phyloP scores from a whole-genome alignment of 1,140 invertebrate genomes.

The Zaprionus tsacasi region DNA sequence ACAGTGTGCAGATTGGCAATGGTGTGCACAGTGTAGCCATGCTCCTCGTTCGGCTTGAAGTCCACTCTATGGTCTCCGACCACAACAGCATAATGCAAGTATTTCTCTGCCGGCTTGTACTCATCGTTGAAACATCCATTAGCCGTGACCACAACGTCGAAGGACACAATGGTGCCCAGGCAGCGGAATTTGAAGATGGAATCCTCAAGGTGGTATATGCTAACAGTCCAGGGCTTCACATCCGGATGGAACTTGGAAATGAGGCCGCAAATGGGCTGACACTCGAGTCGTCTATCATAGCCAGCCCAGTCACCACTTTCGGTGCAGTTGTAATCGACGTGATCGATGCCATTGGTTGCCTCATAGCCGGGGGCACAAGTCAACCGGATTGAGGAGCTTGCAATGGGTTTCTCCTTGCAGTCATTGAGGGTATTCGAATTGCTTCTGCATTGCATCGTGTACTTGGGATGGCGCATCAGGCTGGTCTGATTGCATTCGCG shows the following conservation, averaged over 20 bases:
- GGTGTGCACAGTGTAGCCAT: slow-evolving; percentile 10
- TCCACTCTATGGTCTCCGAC: neutral
- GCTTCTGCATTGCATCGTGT: slow-evolving; percentile 1
- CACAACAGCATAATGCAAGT: neutral
- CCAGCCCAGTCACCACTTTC: slow-evolving; percentile 7
- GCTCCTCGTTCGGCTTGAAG: neutral
- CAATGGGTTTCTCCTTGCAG: slow-evolving; percentile 15
- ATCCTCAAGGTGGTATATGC: slow-evolving; percentile 18
- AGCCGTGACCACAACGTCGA: neutral
- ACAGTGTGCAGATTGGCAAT: neutral
- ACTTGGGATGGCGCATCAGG: neutral
- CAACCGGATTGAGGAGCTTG: slow-evolving; percentile 12
- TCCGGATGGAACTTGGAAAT: neutral
- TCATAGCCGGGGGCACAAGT: slow-evolving; percentile 35
- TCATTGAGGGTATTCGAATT: neutral
- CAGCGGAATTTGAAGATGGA: slow-evolving; percentile 47
- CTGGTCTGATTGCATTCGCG: slow-evolving; percentile 3
- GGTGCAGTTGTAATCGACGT: neutral
- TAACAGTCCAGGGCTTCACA: slow-evolving; percentile 44
- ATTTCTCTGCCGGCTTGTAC: neutral
- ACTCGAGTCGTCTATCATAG: neutral
- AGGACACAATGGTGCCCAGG: slow-evolving; percentile 7
- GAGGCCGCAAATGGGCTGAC: slow-evolving; percentile 25
- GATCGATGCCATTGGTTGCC: neutral
- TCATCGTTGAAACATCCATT: neutral